Percentiles rank a stretch among this genome's conserved stretches.
Conservation (phyloP, 2,888 invertebrate species). For the Ochlodes sylvanus region DNA sequence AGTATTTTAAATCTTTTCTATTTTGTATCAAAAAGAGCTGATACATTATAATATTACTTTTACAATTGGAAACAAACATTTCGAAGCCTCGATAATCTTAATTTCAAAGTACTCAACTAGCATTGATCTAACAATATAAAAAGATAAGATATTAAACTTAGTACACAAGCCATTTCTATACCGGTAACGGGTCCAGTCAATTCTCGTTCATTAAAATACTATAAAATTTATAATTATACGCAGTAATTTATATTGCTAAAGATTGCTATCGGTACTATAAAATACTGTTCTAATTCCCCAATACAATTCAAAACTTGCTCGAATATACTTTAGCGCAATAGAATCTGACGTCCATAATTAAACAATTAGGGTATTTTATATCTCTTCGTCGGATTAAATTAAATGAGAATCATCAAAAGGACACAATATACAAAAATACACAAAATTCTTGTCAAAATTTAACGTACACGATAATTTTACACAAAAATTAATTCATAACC, state of each 20-base stretch:
- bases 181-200: conserved; percentile 43
- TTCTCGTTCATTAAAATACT: conserved; percentile 10
- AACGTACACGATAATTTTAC: not conserved
- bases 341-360: not conserved
- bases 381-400: not conserved
- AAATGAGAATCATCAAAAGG: not conserved
- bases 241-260: not conserved
- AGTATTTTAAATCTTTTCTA: not conserved
- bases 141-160: conserved; percentile 37
- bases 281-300: not conserved
- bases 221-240: not conserved
- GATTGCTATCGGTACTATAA: not conserved
- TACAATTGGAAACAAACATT: conserved; percentile 26
- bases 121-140: conserved; percentile 45
- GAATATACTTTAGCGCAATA: too few relatives aligned
- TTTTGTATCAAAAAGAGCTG: conserved; percentile 2
- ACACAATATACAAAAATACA: not conserved
- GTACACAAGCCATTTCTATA: conserved; percentile 35
- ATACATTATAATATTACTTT: conserved; percentile 2
- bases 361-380: not conserved
- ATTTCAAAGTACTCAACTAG: conserved; percentile 43
- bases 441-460: not conserved
- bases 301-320: too few relatives aligned
- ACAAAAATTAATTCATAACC: not conserved
- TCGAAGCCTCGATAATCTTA: conserved; percentile 51